Conservation (phyloP, 2,113 vertebrate genomes). For the cat (Felis catus) region F.catus_Fca126_mat1.0 CM031423.1:2989501-2990000, state of each 20-base stretch:
- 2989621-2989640: too few species aligned
- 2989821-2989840: constrained; percentile 11
- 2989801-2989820: not conserved
- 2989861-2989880: constrained; percentile 22
- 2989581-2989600: too few species aligned
- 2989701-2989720: too few species aligned
- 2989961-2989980: constrained; percentile 17
- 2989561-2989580: too few species aligned
- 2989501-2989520: too few species aligned
- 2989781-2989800: not conserved
- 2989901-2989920: not conserved
- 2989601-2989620: too few species aligned
- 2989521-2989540: rapidly evolving
- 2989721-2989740: rapidly evolving
- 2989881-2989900: not conserved
- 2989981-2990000: constrained; percentile 19
- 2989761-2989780: not conserved
- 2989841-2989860: constrained; percentile 14
- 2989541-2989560: too few species aligned
- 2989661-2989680: rapidly evolving
- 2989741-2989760: too few species aligned
- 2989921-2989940: not conserved
- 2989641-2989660: too few species aligned
- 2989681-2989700: too few species aligned
- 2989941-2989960: not conserved